phyloP scores from a whole-genome alignment of 2,113 vertebrate genomes.

The Dascyllus trimaculatus region DNA sequence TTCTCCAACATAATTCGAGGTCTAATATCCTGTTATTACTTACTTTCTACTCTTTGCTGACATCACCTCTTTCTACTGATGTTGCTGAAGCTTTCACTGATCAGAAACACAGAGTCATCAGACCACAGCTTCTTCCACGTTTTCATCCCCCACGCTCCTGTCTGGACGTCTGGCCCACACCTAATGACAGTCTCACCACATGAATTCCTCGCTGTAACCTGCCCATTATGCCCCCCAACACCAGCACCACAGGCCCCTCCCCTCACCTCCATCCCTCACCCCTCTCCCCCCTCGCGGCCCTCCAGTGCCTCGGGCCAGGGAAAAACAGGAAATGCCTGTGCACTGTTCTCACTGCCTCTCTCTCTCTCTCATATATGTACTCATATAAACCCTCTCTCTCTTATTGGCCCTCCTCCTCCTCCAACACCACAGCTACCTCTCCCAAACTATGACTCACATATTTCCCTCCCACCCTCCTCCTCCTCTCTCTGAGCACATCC shows the following conservation, averaged over 20 bases:
- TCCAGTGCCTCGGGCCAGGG: constrained; percentile 60
- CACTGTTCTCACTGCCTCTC: constrained; percentile 72
- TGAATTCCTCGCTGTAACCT: constrained; percentile 66
- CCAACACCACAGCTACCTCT: constrained; percentile 63
- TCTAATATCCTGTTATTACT: neutral
- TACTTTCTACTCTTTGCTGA: too few relatives aligned
- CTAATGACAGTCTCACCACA: constrained; percentile 63
- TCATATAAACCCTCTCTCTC: constrained; percentile 36
- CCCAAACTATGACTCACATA: constrained; percentile 79
- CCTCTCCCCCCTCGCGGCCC: constrained; percentile 57
- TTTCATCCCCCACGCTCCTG: constrained; percentile 12
- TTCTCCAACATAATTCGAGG: neutral
- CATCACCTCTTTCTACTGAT: neutral
- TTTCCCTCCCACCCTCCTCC: constrained; percentile 46
- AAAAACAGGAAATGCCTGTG: constrained; percentile 86
- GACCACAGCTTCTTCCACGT: neutral
- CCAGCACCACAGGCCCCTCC: constrained; percentile 43
- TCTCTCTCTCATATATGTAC: constrained; percentile 49
- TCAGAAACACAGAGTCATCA: constrained; percentile 9
- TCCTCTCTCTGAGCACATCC: constrained; percentile 33
- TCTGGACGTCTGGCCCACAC: constrained; percentile 49
- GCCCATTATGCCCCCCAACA: constrained; percentile 65
- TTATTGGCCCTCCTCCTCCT: constrained; percentile 67
- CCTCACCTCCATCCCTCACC: constrained; percentile 8
- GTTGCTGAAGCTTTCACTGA: constrained; percentile 4